Base-by-base conservation (phyloP, 2,113 vertebrate species). In the Syngnathus typhle region DNA sequence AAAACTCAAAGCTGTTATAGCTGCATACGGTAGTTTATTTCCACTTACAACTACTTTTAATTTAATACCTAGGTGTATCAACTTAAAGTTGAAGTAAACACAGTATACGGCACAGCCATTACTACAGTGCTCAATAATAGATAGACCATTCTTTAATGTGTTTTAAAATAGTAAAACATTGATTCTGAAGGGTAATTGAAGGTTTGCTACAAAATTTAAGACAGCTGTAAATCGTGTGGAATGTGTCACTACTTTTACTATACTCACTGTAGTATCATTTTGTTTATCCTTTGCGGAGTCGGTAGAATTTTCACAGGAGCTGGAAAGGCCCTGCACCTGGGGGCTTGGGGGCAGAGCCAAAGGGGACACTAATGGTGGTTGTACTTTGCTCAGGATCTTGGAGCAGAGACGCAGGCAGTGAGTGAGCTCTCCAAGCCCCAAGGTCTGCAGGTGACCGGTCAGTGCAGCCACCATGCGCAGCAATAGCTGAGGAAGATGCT, bases 311-410 rank as follows among this genome's bases (percentile, higher is more conserved):
- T 64, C 49, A 0, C 55, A 27, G 38, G 70, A 65, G 71, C 12
- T 75, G 84, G 71, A 46, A 78, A 83, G 73, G 72, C 88, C 71
- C 55, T 82, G 85, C 60, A 63, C 8, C 64, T 89, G 73, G 85
- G 91, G 65, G 86, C 90, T 68, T 38, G 69, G 43, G 11, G 94
- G 89, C 90, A 93, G 71, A 81, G 91, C 63, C 88, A 86, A 66
- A 12, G 95, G 92, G 68, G 97, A 95, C 1, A 98, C 90, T 65
- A 99, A 84, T 0, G 97, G 97, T 8, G 97, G 97, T 41, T 99
- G 97, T 59, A 99, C 97, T 71, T 98, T 98, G 89, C 97, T 98
- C 54, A 99, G 96, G 80, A 98, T 98, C 90, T 99, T 99, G 1
- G 97, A 99, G 87, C 97, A 98, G 67, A 99, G 95, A 21, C 93